phyloP scores from a whole-genome alignment of 2,113 vertebrate genomes.

The Cettia cetti region DNA sequence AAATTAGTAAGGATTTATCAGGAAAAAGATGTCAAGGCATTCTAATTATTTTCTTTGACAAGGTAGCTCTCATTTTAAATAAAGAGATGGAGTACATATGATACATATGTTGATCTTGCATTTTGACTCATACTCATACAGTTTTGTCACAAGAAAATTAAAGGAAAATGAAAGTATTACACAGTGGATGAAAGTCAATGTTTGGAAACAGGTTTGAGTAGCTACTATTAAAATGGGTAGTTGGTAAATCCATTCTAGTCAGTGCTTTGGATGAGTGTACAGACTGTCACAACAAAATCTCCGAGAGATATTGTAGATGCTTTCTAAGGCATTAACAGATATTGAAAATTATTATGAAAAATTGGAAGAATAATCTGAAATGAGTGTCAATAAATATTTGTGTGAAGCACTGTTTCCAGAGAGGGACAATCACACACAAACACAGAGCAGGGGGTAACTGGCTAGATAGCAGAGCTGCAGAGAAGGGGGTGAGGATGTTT shows the following conservation, averaged over 20 bases:
- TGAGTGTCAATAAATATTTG: background rate
- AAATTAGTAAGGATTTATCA: background rate
- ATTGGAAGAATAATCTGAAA: background rate
- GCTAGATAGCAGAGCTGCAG: background rate
- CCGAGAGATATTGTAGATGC: background rate
- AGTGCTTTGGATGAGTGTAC: background rate
- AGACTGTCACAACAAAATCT: background rate
- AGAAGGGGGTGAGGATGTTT: background rate
- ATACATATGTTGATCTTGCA: background rate
- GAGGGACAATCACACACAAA: background rate
- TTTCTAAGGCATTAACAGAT: background rate
- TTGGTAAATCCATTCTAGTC: background rate
- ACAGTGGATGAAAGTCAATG: background rate
- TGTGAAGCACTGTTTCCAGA: background rate
- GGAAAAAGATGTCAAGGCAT: background rate
- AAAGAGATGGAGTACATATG: background rate
- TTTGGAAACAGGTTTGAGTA: background rate
- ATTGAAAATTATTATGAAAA: background rate
- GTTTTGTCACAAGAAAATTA: background rate
- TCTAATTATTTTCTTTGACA: constrained; percentile 31
- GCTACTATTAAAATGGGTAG: background rate
- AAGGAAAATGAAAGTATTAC: background rate
- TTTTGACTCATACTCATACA: background rate
- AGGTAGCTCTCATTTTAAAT: background rate
- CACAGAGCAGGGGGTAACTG: background rate